Evolutionary conservation across 2,797 vertebrate genomes (phyloP), one percentile per base, ranked within the genome.

Genomic region (Loris lydekkerianus): DNA sequence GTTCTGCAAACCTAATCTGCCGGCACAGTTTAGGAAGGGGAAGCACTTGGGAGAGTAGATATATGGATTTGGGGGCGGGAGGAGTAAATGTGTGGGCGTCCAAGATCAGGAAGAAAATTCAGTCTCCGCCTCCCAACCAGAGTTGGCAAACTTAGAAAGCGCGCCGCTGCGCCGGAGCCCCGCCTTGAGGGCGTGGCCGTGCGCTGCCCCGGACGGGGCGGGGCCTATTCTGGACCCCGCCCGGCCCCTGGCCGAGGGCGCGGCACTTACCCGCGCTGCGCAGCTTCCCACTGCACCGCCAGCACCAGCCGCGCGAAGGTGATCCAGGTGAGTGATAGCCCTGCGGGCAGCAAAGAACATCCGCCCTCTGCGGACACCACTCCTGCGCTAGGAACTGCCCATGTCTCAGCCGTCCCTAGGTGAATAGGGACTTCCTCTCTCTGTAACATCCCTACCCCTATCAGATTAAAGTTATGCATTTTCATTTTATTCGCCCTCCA

Each of bases 321-420:
- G 93, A 97, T n/a, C 70, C 67, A 81, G 96, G 97, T 98, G 85
- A 96, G 97, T 95, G 18, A 14, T 3, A 3, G 63, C 80, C 17
- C 58, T 61, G 76, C 31, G 15, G 13, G 23, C 84, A 1, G 53
- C 49, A 1, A 27, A 37, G 67, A 27, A 46, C 20, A 27, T 34
- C 7, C 53, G 49, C 83, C 78, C n/a, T 58, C 11, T 1, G 14
- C 13, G 13, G 40, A 10, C 49, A 18, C n/a, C 11, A 60, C 25
- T 46, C 34, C 43, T 53, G 43, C 43, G 1, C 67, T 10, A 73
- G 63, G 61, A 73, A 25, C 13, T 58, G 17, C 40, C 27, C 37
- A 0, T 43, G 14, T 40, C 21, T 49, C 78, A 29, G 40, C 73
- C 21, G 2, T 10, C 72, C 20, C 7, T 29, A 27, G 46, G 46